Percentiles rank a stretch among this genome's conserved stretches.
phyloP scores from a whole-genome alignment of 2,888 invertebrate genomes.

The Dasysyrphus tricinctus region DNA sequence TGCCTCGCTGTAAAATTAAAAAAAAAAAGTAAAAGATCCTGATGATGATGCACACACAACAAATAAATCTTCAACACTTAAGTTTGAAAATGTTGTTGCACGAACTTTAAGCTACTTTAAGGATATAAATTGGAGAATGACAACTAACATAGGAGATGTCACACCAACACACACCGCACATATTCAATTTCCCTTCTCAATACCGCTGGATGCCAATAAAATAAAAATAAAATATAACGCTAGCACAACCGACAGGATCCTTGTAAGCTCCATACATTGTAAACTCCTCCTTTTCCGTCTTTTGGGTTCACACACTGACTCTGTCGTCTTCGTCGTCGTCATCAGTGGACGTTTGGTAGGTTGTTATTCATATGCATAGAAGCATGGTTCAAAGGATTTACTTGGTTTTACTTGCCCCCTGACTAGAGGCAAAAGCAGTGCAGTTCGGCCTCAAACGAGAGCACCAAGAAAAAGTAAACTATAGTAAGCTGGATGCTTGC shows the following conservation, averaged over 20 bases:
- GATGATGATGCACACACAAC: conserved; percentile 26
- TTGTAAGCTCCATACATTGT: conserved; percentile 15
- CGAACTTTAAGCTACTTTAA: conserved; percentile 65
- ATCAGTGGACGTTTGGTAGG: conserved; percentile 23
- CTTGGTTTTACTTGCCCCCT: conserved; percentile 67
- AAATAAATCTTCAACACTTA: conserved; percentile 50
- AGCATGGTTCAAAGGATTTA: conserved; percentile 72
- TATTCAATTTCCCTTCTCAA: conserved; percentile 71
- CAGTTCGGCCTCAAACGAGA: conserved; percentile 20
- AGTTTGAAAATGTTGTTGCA: conserved; percentile 33
- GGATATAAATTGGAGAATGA: conserved; percentile 67
- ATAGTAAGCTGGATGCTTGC: conserved; percentile 72
- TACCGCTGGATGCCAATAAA: conserved; percentile 68
- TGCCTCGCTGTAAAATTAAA: neutral
- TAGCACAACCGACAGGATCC: conserved; percentile 60
- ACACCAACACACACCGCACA: conserved; percentile 57
- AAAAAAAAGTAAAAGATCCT: neutral
- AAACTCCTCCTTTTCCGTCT: conserved; percentile 18
- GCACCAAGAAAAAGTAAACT: conserved; percentile 54
- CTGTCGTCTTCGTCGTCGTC: conserved; percentile 29
- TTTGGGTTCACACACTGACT: conserved; percentile 54
- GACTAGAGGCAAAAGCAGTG: conserved; percentile 20
- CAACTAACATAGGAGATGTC: conserved; percentile 64
- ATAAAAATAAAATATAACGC: conserved; percentile 51
- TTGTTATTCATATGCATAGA: conserved; percentile 71